phyloP scores from a whole-genome alignment of 1,140 invertebrate genomes.

The Zaprionus africanus region DNA sequence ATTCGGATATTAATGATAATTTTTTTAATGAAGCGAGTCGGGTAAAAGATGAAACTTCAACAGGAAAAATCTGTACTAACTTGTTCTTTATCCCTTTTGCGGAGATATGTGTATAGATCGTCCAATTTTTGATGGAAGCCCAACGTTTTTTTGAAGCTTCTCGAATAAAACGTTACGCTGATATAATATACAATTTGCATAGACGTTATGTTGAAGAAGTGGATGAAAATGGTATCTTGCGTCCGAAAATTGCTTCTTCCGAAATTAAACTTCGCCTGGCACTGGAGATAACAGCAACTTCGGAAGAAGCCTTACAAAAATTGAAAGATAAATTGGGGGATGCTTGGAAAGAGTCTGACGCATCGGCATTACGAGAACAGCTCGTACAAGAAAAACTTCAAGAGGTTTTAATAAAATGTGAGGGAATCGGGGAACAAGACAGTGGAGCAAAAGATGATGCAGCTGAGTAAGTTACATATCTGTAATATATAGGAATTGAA shows the following conservation, averaged over 20 bases:
- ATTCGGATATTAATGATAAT: slow-evolving; percentile 62
- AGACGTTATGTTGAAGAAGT: slow-evolving; percentile 61
- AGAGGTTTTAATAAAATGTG: slow-evolving; percentile 84
- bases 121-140: slow-evolving; percentile 65
- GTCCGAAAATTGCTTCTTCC: slow-evolving; percentile 56
- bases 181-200: slow-evolving; percentile 67
- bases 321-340: slow-evolving; percentile 64
- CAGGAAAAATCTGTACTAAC: background rate
- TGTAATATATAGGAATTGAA: background rate
- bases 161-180: slow-evolving; percentile 60
- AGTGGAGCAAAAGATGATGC: slow-evolving; percentile 76
- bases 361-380: slow-evolving; percentile 85
- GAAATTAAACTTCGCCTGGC: slow-evolving; percentile 61
- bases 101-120: slow-evolving; percentile 28
- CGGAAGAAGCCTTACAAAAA: slow-evolving; percentile 61
- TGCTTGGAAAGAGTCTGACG: slow-evolving; percentile 84
- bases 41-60: slow-evolving; percentile 21
- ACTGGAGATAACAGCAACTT: slow-evolving; percentile 58
- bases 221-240: slow-evolving; percentile 53
- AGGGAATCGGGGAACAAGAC: slow-evolving; percentile 82
- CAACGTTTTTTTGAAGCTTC: slow-evolving; percentile 60
- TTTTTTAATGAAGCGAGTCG: slow-evolving; percentile 59
- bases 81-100: background rate
- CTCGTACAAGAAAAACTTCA: slow-evolving; percentile 85
- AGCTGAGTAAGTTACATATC: slow-evolving; percentile 80